Evolutionary conservation across 2,797 vertebrate species (phyloP).

Genomic region (Lepidocolaptes lacrymiger): DNA sequence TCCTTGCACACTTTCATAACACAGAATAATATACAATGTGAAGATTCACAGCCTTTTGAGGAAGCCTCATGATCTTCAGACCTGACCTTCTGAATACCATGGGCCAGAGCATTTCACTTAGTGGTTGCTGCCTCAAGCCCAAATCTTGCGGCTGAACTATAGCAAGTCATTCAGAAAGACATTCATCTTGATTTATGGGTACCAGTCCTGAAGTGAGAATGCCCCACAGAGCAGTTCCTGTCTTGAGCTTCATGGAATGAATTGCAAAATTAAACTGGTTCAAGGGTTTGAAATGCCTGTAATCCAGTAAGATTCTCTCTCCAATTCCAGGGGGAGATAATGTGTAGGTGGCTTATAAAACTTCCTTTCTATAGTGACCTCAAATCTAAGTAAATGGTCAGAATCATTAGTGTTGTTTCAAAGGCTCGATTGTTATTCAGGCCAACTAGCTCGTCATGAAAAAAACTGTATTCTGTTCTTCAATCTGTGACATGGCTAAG

Average conservation of each 20-base stretch:
- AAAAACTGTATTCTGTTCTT: constrained; percentile 60
- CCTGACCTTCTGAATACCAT: not conserved
- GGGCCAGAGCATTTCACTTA: not conserved
- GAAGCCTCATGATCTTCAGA: not conserved
- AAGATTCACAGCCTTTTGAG: constrained; percentile 15
- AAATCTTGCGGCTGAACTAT: not conserved
- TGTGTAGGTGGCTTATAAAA: constrained; percentile 72
- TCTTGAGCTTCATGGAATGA: not conserved
- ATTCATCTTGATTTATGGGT: constrained; percentile 41
- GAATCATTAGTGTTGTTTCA: constrained; percentile 70
- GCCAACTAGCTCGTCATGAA: constrained; percentile 64
- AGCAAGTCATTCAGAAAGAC: constrained; percentile 30
- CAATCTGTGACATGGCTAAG: constrained; percentile 64
- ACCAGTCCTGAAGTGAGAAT: not conserved
- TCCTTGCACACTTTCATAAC: not conserved
- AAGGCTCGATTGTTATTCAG: constrained; percentile 69
- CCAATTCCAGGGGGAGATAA: constrained; percentile 44
- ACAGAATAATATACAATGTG: not conserved
- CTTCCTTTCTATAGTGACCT: constrained; percentile 73
- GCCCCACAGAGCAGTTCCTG: constrained; percentile 49
- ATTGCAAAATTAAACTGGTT: constrained; percentile 31
- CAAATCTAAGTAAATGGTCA: constrained; percentile 73
- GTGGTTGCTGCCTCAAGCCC: not conserved
- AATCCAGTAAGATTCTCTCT: constrained; percentile 54
- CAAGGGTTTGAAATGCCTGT: constrained; percentile 34